Evolutionary conservation across 1,140 invertebrate species (phyloP).

Genomic region (Drosophila biarmipes): DNA sequence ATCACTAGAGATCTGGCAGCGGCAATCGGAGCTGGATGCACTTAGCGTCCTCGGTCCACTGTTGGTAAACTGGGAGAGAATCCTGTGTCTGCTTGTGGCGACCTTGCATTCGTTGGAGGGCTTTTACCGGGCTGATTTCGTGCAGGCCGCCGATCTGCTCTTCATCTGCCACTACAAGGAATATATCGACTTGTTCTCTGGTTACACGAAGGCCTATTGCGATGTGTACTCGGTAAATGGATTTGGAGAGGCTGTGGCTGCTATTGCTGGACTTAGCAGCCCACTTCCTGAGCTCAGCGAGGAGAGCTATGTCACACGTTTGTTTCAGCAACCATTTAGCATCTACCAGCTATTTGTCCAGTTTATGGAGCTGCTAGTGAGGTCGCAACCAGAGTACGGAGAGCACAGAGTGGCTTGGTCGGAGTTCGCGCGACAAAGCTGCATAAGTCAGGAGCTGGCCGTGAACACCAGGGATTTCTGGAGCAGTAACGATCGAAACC

Average conservation of each 20-base stretch:
- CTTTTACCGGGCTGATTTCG: constrained; percentile 87
- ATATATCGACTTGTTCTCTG: constrained; percentile 89
- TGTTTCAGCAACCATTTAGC: constrained; percentile 77
- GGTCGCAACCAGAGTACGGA: constrained; percentile 56
- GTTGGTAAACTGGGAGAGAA: constrained; percentile 86
- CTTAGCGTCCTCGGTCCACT: constrained; percentile 80
- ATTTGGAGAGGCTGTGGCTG: constrained; percentile 61
- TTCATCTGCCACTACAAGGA: constrained; percentile 90
- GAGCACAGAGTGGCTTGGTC: constrained; percentile 72
- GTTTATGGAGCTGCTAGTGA: constrained; percentile 72
- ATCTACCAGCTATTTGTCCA: constrained; percentile 72
- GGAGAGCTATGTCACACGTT: constrained; percentile 63
- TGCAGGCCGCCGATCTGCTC: constrained; percentile 87
- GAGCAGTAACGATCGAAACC: constrained; percentile 67
- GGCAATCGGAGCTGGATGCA: constrained; percentile 40
- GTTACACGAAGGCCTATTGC: constrained; percentile 90
- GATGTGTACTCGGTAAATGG: constrained; percentile 89
- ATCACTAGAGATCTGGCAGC: constrained; percentile 59
- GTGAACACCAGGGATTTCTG: constrained; percentile 81
- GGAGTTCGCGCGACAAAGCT: constrained; percentile 66
- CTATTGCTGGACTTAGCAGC: constrained; percentile 45
- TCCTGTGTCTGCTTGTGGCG: constrained; percentile 89
- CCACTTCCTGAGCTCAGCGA: constrained; percentile 66
- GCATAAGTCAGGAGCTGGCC: constrained; percentile 78
- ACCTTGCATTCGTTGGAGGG: constrained; percentile 88